Base-by-base conservation (phyloP, 2,888 invertebrate species). In the Stegophylla sp. region DNA sequence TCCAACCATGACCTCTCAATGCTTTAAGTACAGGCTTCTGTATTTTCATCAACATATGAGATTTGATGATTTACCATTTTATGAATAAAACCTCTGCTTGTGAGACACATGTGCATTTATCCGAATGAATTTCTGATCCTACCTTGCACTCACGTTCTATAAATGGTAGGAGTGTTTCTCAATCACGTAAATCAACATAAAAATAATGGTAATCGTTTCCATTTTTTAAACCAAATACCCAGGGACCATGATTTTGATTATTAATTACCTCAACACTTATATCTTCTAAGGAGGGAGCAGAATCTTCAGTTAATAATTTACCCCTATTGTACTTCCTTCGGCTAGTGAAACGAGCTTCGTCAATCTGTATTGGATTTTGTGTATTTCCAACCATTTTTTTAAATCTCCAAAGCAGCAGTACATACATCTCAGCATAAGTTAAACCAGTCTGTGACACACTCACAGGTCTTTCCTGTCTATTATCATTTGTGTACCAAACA, bases 111-210 rank as follows among this genome's bases (percentile, higher is more conserved):
- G 10, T 51, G n/a, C 34, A 53, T 56, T 71, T 61, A 28, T 61
- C 61, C n/a, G 34, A 56, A 59, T 73, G 61, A 34, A 73, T 41
- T 43, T 61, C 45, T 48, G 26, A 63, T 45, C 23, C n/a, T 45
- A 26, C 45, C 61, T 63, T 23, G n/a, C 63, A 75, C 26, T 75
- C n/a, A 1, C 26, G 43, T 64, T 75, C 51, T 15, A 75, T 75
- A 12, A 75, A 64, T 20, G n/a, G 26, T 9, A 75, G 20, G 15
- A 59, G 59, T 43, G 73, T 73, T 20, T 34, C 43, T 59, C 23
- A 4, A 59, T 41, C 59, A 41, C 41, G 59, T 59, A n/a, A 41
- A 10, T 53, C 20, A 56, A 73, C 15, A 56, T 56, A 41, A 59
- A 41, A 59, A 56, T 73, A 59, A 56, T 34, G 56, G 20, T 17